Evolutionary conservation across 2,113 vertebrate genomes (phyloP).

Genomic region (Nerophis lumbriciformis): DNA sequence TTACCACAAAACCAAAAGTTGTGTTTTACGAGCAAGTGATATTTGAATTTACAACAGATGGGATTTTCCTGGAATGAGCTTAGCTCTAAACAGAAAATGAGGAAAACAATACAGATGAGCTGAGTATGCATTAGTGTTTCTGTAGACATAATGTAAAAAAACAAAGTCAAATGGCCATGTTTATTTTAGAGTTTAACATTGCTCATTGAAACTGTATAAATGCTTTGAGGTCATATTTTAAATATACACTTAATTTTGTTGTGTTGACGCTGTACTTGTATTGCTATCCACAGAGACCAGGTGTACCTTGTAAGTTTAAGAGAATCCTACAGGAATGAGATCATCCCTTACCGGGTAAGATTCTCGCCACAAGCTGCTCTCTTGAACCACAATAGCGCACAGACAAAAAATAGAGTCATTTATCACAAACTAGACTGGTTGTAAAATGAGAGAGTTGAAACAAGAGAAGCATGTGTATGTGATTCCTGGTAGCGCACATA

Average conservation of each 20-base stretch:
- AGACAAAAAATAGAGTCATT: constrained; percentile 48
- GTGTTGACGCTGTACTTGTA: constrained; percentile 31
- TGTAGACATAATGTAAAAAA: constrained; percentile 2
- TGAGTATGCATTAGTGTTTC: neutral
- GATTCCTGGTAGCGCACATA: constrained; percentile 10
- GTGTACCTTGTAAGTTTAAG: constrained; percentile 96
- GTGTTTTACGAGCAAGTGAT: neutral
- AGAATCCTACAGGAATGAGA: constrained; percentile 91
- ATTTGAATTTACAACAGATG: neutral
- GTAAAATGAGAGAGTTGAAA: constrained; percentile 50
- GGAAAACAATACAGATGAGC: constrained; percentile 12
- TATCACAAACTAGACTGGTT: constrained; percentile 44
- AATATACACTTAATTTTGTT: neutral
- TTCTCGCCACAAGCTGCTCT: constrained; percentile 24
- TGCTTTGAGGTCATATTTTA: neutral
- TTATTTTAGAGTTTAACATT: neutral
- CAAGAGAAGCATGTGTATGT: constrained; percentile 2
- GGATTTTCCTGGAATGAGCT: constrained; percentile 5
- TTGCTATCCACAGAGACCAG: constrained; percentile 83
- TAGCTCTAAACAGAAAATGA: neutral
- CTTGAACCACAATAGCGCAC: constrained; percentile 35
- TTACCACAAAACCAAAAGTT: constrained; percentile 1
- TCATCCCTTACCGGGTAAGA: constrained; percentile 91
- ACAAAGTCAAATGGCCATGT: constrained; percentile 1
- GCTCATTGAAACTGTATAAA: neutral